A percentile compares a stretch with the other conserved stretches of the same genome.
Conservation (phyloP, 2,888 invertebrate genomes). For the Lacanobia wlatinum region DNA sequence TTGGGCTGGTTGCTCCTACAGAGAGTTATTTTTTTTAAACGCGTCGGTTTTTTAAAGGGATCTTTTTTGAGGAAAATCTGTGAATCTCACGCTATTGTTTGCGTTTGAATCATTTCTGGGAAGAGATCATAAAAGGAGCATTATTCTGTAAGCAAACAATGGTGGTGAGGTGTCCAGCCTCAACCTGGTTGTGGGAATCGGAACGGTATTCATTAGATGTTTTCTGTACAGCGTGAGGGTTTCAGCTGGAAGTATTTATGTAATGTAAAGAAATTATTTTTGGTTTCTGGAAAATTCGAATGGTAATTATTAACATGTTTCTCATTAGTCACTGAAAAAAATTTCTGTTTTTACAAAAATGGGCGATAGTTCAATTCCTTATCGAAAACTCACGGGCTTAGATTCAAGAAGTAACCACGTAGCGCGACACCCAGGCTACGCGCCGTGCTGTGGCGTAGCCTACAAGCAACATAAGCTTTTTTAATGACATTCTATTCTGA, state of each 20-base stretch:
- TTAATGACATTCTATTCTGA: too few species aligned
- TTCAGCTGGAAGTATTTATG: neutral
- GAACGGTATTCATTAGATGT: constrained; percentile 12
- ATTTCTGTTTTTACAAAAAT: too few species aligned
- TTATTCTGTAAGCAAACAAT: constrained; percentile 53
- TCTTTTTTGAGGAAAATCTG: constrained; percentile 61
- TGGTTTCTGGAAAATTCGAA: neutral
- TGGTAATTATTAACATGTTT: neutral
- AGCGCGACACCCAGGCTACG: too few species aligned
- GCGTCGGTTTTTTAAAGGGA: constrained; percentile 35
- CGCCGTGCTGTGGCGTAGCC: too few species aligned
- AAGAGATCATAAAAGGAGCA: constrained; percentile 51
- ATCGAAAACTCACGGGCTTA: too few species aligned
- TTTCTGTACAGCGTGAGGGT: neutral
- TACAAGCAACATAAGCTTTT: too few species aligned
- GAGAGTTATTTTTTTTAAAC: constrained; percentile 61
- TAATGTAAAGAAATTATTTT: neutral
- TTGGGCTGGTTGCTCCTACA: constrained; percentile 66
- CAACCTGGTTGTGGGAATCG: constrained; percentile 18
- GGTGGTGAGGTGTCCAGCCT: neutral
- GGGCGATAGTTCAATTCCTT: too few species aligned
- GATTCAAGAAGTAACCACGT: too few species aligned
- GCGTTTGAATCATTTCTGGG: constrained; percentile 59
- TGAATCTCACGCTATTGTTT: constrained; percentile 56
- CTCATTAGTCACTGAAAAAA: too few species aligned